Percentiles rank a stretch among this genome's conserved stretches.
phyloP scores from a whole-genome alignment of 2,797 vertebrate species.

The Aulostomus chinensis region DNA sequence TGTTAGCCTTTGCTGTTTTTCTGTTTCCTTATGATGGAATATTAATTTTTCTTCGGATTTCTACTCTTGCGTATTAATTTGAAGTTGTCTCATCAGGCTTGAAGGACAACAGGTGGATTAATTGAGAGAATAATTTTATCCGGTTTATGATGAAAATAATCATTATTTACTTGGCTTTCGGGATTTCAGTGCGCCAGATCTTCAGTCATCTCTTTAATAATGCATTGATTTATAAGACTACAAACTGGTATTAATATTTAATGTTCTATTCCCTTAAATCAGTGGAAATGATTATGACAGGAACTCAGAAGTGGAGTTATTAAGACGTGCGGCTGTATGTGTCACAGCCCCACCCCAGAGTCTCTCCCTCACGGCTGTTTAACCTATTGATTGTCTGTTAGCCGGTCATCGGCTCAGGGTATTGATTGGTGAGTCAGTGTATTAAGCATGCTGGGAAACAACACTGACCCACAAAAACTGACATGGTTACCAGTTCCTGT shows the following conservation, averaged over 20 bases:
- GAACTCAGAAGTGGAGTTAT: background rate
- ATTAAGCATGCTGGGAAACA: conserved; percentile 29
- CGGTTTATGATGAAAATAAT: too few species aligned
- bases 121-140: too few species aligned
- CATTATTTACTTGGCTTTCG: too few species aligned
- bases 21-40: too few species aligned
- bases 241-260: background rate
- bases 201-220: too few species aligned
- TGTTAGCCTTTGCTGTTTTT: too few species aligned
- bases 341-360: background rate
- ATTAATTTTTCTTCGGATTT: too few species aligned
- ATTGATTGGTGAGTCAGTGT: conserved; percentile 32
- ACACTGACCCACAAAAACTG: conserved; percentile 8
- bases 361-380: conserved; percentile 33
- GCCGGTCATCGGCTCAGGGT: conserved; percentile 37
- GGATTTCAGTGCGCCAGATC: too few species aligned
- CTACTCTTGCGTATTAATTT: too few species aligned
- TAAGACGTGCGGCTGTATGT: background rate
- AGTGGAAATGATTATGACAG: background rate
- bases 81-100: too few species aligned
- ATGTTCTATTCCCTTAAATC: background rate
- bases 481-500: conserved; percentile 1
- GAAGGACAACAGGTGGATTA: too few species aligned
- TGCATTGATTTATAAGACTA: too few species aligned
- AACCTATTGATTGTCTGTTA: conserved; percentile 48